Base-by-base conservation (phyloP, 2,113 vertebrate species). In the Chionis minor region DNA sequence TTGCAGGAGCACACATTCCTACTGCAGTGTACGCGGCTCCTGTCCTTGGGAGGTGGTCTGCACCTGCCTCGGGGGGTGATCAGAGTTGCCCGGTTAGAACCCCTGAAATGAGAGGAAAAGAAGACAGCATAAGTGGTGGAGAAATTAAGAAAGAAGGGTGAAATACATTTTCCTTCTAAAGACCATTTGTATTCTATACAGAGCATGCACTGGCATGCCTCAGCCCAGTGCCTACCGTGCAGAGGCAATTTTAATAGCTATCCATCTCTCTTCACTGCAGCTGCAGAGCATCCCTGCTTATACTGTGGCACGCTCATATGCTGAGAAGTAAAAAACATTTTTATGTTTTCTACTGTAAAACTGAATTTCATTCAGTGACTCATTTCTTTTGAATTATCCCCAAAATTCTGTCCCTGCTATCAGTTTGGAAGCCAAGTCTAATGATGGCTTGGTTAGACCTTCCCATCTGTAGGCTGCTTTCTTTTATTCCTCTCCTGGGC, bases 1-100 rank as follows among this genome's bases (percentile, higher is more conserved):
- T 47, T 61, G 44, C n/a, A 69, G 62, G 67, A 85, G 52, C 35
- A 44, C 12, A 8, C 2, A 2, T 14, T 61, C 9, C 7, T 8
- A 4, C 32, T 58, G 71, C 20, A 3, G 28, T 3, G 2, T 19
- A 14, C 49, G 70, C 24, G 38, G 12, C 69, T 80, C 22, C 78
- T 73, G 49, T 33, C 54, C 44, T 9, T n/a, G 52, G 74, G 35
- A 42, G 56, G 16, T 4, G 0, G 9, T 30, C 56, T 75, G 61
- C 0, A 0, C 62, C 38, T 52, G 9, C 8, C 9, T 35, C 14
- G 14, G 13, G 2, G 4, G 1, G 10, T 18, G 20, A 35, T 1
- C 0, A 0, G 28, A 32, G 28, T 28, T 81, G 47, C 35, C 63
- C 27, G 28, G 8, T 69, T 54, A 40, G 30, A 86, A 75, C 6